Conservation (phyloP, 2,797 vertebrate genomes). For the Poecilia picta region DNA sequence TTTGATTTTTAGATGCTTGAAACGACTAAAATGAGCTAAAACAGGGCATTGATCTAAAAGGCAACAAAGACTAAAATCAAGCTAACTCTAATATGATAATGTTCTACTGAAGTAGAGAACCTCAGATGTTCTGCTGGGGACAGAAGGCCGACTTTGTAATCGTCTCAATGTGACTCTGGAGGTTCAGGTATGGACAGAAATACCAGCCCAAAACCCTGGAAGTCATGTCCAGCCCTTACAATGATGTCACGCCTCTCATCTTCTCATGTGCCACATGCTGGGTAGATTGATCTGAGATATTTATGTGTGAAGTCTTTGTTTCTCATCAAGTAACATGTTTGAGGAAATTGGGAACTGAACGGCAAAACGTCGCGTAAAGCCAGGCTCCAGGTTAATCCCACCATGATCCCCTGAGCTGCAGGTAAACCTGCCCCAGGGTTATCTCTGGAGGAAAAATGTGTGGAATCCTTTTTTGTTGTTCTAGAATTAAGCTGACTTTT, state of each 20-base stretch:
- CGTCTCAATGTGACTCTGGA: background rate
- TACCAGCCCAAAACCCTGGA: background rate
- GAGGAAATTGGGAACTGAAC: background rate
- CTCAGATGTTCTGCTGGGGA: background rate
- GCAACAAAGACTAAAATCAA: too few species aligned
- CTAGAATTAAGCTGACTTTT: background rate
- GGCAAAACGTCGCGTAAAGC: background rate
- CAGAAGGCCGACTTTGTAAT: background rate
- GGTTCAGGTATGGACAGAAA: background rate
- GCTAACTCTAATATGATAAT: too few species aligned
- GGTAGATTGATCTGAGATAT: too few species aligned
- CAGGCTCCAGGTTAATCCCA: slow-evolving; percentile 33
- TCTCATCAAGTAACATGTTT: background rate
- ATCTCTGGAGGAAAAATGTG: slow-evolving; percentile 26
- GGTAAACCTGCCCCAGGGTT: slow-evolving; percentile 38
- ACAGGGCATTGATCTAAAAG: too few species aligned
- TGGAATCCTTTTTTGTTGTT: slow-evolving; percentile 33
- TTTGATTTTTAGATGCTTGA: too few species aligned
- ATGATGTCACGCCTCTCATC: background rate
- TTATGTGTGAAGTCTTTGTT: background rate
- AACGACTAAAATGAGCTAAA: too few species aligned
- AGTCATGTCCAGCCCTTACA: background rate
- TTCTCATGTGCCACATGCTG: background rate
- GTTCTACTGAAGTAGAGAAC: too few species aligned
- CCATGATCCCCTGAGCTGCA: slow-evolving; percentile 34